Base-by-base conservation (phyloP, 2,797 vertebrate species). In the Aselliscus stoliczkanus region DNA sequence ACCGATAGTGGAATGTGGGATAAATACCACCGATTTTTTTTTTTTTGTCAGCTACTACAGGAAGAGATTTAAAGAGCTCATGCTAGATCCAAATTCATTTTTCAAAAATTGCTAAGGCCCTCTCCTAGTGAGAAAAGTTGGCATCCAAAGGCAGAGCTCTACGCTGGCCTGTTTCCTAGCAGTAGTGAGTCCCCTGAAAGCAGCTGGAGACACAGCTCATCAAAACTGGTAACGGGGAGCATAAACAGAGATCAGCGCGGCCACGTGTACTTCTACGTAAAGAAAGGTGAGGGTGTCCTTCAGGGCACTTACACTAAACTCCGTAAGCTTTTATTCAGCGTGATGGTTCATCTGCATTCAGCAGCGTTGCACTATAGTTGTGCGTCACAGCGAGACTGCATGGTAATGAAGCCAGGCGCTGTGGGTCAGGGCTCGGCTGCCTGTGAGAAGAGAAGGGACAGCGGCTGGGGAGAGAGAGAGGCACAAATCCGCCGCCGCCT, bases 371-470 rank as follows among this genome's bases (percentile, higher is more conserved):
- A 89, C 97, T 97, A 94, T 93, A 87, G 96, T 90, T 89, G 98
- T 98, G 98, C 98, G 98, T 98, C 98, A 98, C 97, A 90, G 96
- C 11, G 96, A 97, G 97, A 89, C 98, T 98, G 98, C 98, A 97
- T 98, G 97, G 97, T 98, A 97, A 98, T 98, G 98, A 98, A 98
- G 97, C 96, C 97, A 96, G 84, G 96, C 96, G 87, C 97, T 91
- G 93, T 96, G 97, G 97, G 98, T 98, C 98, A 97, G 92, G 97
- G 97, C 96, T 97, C 97, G 58, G 92, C 97, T 93, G 97, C 96
- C 97, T 93, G 92, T 83, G 97, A 98, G 97, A 93, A 94, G 96
- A 86, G 88, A 97, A 88, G 94, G 96, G 89, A 97, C 96, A 92
- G 94, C 88, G 25, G 97, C 97, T 94, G 69, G 96, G 81, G 92